Evolutionary conservation across 2,888 invertebrate species (phyloP).

Genomic region (Unio pictorum): DNA sequence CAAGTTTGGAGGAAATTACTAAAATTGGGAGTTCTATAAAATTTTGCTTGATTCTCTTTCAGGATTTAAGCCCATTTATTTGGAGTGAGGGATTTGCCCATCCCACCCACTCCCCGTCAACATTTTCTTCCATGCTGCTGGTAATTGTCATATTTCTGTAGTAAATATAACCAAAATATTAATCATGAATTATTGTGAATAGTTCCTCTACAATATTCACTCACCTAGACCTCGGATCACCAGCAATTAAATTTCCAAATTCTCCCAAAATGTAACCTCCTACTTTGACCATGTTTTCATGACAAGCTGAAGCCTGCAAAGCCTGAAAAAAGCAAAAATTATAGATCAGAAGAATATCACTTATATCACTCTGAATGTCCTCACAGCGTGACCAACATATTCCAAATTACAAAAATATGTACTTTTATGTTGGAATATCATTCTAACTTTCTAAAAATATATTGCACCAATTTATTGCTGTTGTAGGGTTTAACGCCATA

Average conservation of each 20-base stretch:
- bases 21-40: too few relatives aligned
- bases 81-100: too few relatives aligned
- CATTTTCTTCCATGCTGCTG: too few relatives aligned
- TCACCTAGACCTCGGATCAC: slow-evolving; percentile 89
- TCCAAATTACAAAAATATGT: neutral
- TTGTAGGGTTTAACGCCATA: too few relatives aligned
- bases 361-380: neutral
- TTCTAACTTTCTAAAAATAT: neutral
- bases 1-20: too few relatives aligned
- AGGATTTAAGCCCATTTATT: too few relatives aligned
- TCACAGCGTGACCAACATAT: neutral
- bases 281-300: slow-evolving; percentile 99
- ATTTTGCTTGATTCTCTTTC: too few relatives aligned
- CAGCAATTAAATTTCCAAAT: slow-evolving; percentile 99
- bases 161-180: too few relatives aligned
- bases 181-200: too few relatives aligned
- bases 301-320: slow-evolving; percentile 98
- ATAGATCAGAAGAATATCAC: neutral
- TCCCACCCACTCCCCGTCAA: too few relatives aligned
- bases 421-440: neutral
- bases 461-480: neutral
- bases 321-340: slow-evolving; percentile 75
- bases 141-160: too few relatives aligned
- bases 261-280: slow-evolving; percentile 99
- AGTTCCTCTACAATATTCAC: slow-evolving; percentile 1